Conservation (phyloP, 92 coral and sea anemone genomes). For the Umimayanthus kanabou region DNA sequence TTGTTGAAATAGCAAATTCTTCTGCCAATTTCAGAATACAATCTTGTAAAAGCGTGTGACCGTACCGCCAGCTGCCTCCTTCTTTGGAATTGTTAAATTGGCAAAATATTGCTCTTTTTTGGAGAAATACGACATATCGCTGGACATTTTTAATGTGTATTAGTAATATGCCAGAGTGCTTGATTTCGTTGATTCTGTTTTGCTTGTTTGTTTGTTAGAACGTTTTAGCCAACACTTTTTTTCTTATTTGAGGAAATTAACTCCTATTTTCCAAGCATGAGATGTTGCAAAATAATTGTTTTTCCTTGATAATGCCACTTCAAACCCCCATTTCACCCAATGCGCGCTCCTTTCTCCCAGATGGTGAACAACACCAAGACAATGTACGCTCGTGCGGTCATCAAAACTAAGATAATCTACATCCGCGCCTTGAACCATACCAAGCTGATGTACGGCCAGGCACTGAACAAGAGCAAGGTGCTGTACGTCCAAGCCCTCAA, state of each 20-base stretch:
- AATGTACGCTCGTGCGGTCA: constrained; percentile 7
- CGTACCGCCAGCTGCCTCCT: too few species aligned
- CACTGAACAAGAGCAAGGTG: constrained; percentile 32
- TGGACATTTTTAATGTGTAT: too few species aligned
- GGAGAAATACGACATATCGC: too few species aligned
- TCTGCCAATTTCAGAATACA: too few species aligned
- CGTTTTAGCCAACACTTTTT: not conserved
- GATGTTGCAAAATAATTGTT: not conserved
- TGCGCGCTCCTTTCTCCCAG: not conserved
- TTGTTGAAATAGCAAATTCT: not conserved
- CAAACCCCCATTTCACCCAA: not conserved
- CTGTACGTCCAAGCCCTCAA: constrained; percentile 14
- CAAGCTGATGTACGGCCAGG: constrained; percentile 37
- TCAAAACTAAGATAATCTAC: constrained; percentile 27
- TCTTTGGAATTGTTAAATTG: too few species aligned
- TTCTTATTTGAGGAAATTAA: not conserved
- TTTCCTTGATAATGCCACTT: not conserved
- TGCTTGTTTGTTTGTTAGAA: not conserved
- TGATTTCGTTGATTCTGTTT: too few species aligned
- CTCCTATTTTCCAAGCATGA: too few species aligned
- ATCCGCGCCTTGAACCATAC: constrained; percentile 49
- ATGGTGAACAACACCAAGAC: constrained; percentile 19
- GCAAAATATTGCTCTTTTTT: too few species aligned
- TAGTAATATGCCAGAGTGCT: too few species aligned
- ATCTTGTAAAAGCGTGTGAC: too few species aligned